These are phyloP conservation scores for Drosophila pseudoobscura DNA, from an alignment of 1,140 invertebrate species.

Conservation along the genomic window DNA sequence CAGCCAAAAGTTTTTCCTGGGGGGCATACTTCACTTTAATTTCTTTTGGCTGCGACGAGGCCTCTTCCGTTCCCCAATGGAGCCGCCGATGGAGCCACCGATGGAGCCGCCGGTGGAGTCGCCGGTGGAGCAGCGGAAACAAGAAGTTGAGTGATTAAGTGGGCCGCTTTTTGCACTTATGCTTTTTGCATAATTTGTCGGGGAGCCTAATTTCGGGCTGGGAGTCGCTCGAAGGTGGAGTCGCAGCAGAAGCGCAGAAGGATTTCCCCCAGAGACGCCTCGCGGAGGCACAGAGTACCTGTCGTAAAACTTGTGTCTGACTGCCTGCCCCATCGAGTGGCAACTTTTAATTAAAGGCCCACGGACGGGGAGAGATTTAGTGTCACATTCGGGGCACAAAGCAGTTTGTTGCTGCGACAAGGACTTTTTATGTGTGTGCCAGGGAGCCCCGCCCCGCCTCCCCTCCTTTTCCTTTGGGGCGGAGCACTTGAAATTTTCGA, in stretches of 20 bases:
- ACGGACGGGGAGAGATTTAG: conserved; percentile 23
- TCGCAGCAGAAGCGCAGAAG: too few relatives aligned
- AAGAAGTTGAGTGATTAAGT: conserved; percentile 76
- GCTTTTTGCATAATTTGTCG: conserved; percentile 66
- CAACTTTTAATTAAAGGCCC: conserved; percentile 42
- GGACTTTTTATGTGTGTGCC: conserved; percentile 38
- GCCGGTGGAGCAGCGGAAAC: conserved; percentile 47
- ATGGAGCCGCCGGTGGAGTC: background rate
- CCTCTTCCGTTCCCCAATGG: conserved; percentile 8
- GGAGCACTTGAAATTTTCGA: conserved; percentile 49
- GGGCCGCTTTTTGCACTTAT: conserved; percentile 74
- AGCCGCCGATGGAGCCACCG: background rate
- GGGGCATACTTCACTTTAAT: conserved; percentile 68
- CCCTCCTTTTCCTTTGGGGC: too few relatives aligned
- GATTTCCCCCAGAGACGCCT: conserved; percentile 2
- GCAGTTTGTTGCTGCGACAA: conserved; percentile 30
- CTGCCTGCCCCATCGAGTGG: conserved; percentile 7
- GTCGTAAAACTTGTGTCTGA: conserved; percentile 35
- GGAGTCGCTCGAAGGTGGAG: too few relatives aligned
- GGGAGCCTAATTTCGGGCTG: conserved; percentile 47
- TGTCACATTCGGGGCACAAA: conserved; percentile 24
- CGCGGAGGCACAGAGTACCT: conserved; percentile 1
- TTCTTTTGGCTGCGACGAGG: conserved; percentile 53
- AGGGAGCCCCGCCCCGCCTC: too few relatives aligned
- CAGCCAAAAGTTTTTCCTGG: conserved; percentile 60